phyloP scores from a whole-genome alignment of 2,888 invertebrate species.

The Polydrusus tereticollis region DNA sequence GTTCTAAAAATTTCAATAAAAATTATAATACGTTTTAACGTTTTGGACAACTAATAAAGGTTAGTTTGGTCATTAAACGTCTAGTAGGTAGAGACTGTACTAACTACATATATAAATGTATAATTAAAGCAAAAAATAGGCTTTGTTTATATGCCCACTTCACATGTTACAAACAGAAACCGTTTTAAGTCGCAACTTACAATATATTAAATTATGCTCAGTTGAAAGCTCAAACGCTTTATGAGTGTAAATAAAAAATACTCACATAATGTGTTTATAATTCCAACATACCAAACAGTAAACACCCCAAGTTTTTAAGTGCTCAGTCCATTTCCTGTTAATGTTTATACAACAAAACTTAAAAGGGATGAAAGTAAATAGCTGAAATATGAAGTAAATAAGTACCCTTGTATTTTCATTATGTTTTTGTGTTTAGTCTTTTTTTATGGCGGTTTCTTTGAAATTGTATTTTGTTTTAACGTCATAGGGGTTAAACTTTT shows the following conservation, averaged over 20 bases:
- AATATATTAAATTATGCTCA: background rate
- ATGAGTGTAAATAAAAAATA: slow-evolving; percentile 33
- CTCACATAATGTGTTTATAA: slow-evolving; percentile 47
- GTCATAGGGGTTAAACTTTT: background rate
- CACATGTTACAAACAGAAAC: background rate
- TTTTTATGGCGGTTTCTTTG: slow-evolving; percentile 19
- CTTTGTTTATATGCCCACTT: background rate
- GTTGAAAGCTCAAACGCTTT: slow-evolving; percentile 7
- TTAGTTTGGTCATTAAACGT: too few species aligned
- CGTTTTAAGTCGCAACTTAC: background rate
- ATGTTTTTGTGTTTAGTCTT: slow-evolving; percentile 6
- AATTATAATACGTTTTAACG: too few species aligned
- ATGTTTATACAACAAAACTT: slow-evolving; percentile 34
- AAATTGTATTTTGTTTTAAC: background rate
- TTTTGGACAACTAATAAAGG: too few species aligned
- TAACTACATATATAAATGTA: too few species aligned
- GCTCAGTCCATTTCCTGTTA: slow-evolving; percentile 40
- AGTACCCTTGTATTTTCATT: slow-evolving; percentile 1
- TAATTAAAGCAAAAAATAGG: background rate
- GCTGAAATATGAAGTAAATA: slow-evolving; percentile 13
- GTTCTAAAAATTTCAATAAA: too few species aligned
- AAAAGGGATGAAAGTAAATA: slow-evolving; percentile 23
- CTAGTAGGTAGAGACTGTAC: too few species aligned
- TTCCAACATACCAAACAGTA: slow-evolving; percentile 40
- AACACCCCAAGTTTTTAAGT: slow-evolving; percentile 43